A percentile compares a stretch with the other conserved stretches of the same genome.
Evolutionary conservation across 2,113 vertebrate species (phyloP).

Genomic region (Calyptommatus sinebrachiatus): DNA sequence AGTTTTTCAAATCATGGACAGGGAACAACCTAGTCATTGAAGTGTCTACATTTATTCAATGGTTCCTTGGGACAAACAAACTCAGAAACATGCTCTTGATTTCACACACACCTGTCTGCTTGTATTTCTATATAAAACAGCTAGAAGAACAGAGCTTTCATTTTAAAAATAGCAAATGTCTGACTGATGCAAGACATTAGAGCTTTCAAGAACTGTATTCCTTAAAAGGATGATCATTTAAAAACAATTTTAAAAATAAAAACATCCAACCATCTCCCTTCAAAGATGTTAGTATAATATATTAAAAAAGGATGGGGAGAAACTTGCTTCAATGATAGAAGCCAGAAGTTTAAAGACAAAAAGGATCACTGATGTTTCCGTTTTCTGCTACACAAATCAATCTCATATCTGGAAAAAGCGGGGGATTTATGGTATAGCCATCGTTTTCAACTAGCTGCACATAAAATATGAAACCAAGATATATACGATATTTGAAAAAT

Average conservation of each 20-base stretch:
- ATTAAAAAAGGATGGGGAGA: neutral
- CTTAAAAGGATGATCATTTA: neutral
- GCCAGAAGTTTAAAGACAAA: neutral
- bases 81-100: neutral
- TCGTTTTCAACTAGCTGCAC: neutral
- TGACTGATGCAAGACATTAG: conserved; percentile 5
- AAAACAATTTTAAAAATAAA: neutral
- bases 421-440: conserved; percentile 25
- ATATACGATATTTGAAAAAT: neutral
- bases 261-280: neutral
- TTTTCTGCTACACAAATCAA: neutral
- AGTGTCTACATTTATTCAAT: neutral
- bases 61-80: neutral
- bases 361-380: neutral
- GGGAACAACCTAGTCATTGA: neutral
- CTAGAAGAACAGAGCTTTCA: neutral
- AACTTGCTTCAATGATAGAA: conserved; percentile 16
- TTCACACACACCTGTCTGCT: neutral
- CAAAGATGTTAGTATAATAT: neutral
- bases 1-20: neutral
- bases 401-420: conserved; percentile 10
- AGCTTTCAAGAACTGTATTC: neutral
- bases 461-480: conserved; percentile 43
- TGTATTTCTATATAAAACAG: neutral
- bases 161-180: neutral